A percentile compares a stretch with the other conserved stretches of the same genome.
Evolutionary conservation across 2,888 invertebrate genomes (phyloP).

Genomic region (Aethes cnicana): DNA sequence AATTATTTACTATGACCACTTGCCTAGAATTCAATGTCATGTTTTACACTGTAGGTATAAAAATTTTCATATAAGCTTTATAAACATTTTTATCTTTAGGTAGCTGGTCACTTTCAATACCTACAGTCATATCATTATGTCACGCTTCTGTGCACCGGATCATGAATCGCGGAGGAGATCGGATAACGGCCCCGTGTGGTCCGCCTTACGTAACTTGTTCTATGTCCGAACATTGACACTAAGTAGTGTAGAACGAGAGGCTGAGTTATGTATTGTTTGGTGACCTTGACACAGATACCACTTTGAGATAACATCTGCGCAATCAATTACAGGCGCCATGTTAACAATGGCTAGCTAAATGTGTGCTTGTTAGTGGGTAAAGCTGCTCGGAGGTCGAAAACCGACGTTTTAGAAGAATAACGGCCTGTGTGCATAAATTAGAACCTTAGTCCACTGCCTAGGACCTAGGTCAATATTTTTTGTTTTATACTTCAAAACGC

Average conservation of each 20-base stretch:
- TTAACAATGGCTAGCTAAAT: conserved; percentile 63
- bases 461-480: no score
- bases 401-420: no score
- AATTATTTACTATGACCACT: no score
- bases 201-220: conserved; percentile 28
- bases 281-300: conserved; percentile 71
- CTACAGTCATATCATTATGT: neutral
- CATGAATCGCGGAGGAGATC: conserved; percentile 18
- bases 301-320: conserved; percentile 66
- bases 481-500: no score
- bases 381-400: conserved; percentile 18
- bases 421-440: no score
- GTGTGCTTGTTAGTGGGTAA: conserved; percentile 26
- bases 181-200: conserved; percentile 26
- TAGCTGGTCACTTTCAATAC: neutral
- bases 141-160: conserved; percentile 13
- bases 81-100: no score
- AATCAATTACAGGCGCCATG: conserved; percentile 59
- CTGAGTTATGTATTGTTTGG: conserved; percentile 58
- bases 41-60: no score
- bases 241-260: conserved; percentile 53
- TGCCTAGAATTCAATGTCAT: no score
- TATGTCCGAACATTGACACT: conserved; percentile 45
- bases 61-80: no score
- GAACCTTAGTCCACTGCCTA: no score